Evolutionary conservation across 1,140 invertebrate genomes (phyloP), one percentile per base, ranked within the genome.

Genomic region (Psilanteris sp.): DNA sequence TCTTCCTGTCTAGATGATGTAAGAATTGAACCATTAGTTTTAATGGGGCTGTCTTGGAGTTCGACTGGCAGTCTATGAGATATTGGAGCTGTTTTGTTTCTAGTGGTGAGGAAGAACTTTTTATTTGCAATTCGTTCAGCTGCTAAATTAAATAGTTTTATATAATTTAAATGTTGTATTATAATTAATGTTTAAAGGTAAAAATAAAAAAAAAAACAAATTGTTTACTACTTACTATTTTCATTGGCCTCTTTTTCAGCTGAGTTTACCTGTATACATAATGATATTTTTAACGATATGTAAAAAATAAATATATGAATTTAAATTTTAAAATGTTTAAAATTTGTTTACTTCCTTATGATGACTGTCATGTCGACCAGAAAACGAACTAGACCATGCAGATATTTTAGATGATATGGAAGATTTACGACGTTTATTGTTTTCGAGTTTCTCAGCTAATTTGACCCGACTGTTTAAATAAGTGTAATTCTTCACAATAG

Each of bases 401-500:
- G 62, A 70, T 16, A 78, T 7, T 54, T 22, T 64, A 10, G 61
- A 78, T 6, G 62, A 26, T 54, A 78, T 70, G 75, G 75, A 73
- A 77, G 68, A 72, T 68, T 68, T 72, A 24, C 75, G 75, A 3
- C 68, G 68, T 73, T 61, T 77, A 34, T 41, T 77, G 8, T 31
- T 72, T 13, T 72, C 62, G 4, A 68, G 43, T 57, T 72, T 72
- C 32, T 72, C 75, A 11, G 75, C 75, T 8, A 68, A 52, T 68
- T 84, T 85, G 3, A 83, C 64, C 9, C 82, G 81, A 61, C 36
- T 79, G 43, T 86, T 83, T 6, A 88, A 27, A 20, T 67, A 59
- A 3, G 48, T 55, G 37, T 87, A 88, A 61, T 88, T 85, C 39
- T 82, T 88, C 4, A 79, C 26, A 76, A 87, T 81, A 8, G 72